Evolutionary conservation across 2,797 vertebrate species (phyloP), one percentile per base, ranked within the genome.

Genomic region (Oreochromis grahami): DNA sequence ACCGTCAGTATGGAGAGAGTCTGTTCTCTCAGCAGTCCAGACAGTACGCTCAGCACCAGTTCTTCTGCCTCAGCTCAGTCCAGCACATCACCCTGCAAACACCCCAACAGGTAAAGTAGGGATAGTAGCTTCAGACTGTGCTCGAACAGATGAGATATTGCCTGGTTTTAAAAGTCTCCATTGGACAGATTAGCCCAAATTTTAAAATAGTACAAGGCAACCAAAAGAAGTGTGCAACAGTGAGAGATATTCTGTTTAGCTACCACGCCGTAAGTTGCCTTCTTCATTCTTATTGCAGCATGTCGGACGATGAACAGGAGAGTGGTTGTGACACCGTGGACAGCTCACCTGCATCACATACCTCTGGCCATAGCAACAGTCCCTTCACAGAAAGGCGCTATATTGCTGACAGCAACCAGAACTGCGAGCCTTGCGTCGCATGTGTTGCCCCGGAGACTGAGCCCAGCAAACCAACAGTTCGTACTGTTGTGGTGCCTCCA

Each of bases 221-320:
- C 68, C 43, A 72, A 19, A 72, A 29, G 19, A 50, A 74, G 43
- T 32, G 41, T 48, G 43, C 17, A 10, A 45, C 36, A 48, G 19
- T 15, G 36, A 7, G 8, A 48, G 5, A 45, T 6, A 26, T 82
- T 83, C 24, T 77, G 6, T 29, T 12, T 1, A 50, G 43, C 17
- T 13, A 29, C 24, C 8, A 45, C 1, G 3, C 21, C 2, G 21
- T 12, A 52, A 77, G 34, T 5, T 77, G 41, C 14, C 17, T 21
- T 43, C 6, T 13, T 78, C n/a, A 21, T 36, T 36, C n/a, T 55
- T 81, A 9, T 76, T 89, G 2, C 92, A 99, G 99, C 80, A 98
- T 99, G 96, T 99, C 98, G 4, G 98, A 99, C 21, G 98, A 99
- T 0, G 99, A 99, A 76, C 98, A 97, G 83, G 98, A 99, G 91